Percentiles rank a stretch among this genome's conserved stretches.
Conservation (phyloP, 2,113 vertebrate genomes). For the Oreotrochilus melanogaster region DNA sequence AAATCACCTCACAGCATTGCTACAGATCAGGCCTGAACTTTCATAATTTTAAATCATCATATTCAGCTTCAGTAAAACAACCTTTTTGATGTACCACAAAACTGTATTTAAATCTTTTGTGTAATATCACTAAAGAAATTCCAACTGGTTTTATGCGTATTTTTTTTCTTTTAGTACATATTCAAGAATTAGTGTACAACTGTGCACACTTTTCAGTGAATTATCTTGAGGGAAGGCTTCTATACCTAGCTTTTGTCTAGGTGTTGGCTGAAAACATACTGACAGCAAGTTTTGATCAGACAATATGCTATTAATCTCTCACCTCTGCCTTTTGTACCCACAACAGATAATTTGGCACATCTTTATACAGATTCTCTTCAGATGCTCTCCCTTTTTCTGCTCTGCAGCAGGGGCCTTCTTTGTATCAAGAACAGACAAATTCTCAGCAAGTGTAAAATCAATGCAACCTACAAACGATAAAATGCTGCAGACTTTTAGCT, state of each 20-base stretch:
- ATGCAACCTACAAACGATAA: background rate
- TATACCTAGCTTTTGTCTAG: background rate
- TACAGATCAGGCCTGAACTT: background rate
- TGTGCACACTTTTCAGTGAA: background rate
- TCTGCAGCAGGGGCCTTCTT: background rate
- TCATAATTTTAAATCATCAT: background rate
- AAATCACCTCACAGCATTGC: background rate
- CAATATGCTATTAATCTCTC: background rate
- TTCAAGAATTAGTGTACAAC: background rate
- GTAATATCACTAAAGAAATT: background rate
- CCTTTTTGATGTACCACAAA: background rate
- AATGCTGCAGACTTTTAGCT: background rate
- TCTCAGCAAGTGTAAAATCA: background rate
- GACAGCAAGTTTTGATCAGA: background rate
- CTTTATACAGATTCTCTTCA: background rate
- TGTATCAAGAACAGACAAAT: background rate
- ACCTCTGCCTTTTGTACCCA: background rate
- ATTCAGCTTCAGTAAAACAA: background rate
- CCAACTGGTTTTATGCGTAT: accelerated
- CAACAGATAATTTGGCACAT: background rate
- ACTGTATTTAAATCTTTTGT: background rate
- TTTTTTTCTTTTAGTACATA: background rate
- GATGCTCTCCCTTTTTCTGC: background rate
- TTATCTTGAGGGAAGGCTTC: background rate
- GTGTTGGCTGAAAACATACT: background rate